These are phyloP conservation scores for Lordiphosa fenestrarum DNA, from an alignment of 2,888 invertebrate genomes.

Conservation along the genomic window DNA sequence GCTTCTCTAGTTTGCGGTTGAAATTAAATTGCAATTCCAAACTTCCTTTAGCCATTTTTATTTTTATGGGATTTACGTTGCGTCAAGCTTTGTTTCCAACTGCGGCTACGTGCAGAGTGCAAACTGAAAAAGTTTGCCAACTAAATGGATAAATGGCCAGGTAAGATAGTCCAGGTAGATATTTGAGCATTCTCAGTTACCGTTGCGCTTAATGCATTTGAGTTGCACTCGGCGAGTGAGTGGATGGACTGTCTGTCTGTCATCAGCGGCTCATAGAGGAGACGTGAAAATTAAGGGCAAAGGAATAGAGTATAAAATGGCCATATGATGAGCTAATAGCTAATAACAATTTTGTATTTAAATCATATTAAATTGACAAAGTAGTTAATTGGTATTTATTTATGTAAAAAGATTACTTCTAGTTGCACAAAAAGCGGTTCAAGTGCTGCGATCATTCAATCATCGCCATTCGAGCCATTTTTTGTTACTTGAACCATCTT, in stretches of 20 bases:
- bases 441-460: no score
- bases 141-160: conserved; percentile 48
- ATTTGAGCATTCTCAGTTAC: conserved; percentile 56
- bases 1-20: conserved; percentile 55
- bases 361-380: no score
- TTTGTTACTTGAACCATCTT: no score
- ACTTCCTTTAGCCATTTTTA: conserved; percentile 57
- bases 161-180: conserved; percentile 28
- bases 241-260: conserved; percentile 4
- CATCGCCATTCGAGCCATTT: no score
- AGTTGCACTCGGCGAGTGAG: conserved; percentile 44
- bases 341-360: no score
- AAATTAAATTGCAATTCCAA: conserved; percentile 72
- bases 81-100: conserved; percentile 47
- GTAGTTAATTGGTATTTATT: no score
- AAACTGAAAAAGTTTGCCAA: conserved; percentile 12
- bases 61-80: conserved; percentile 63
- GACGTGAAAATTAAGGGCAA: no score
- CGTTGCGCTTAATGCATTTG: conserved; percentile 65
- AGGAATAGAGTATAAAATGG: no score
- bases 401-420: no score
- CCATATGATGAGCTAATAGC: no score
- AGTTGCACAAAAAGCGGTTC: no score
- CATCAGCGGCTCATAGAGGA: no score
- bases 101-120: conserved; percentile 61